Conservation (phyloP, 35 echinoderm and acorn worm species). For the Stichopus chloronotus region DNA sequence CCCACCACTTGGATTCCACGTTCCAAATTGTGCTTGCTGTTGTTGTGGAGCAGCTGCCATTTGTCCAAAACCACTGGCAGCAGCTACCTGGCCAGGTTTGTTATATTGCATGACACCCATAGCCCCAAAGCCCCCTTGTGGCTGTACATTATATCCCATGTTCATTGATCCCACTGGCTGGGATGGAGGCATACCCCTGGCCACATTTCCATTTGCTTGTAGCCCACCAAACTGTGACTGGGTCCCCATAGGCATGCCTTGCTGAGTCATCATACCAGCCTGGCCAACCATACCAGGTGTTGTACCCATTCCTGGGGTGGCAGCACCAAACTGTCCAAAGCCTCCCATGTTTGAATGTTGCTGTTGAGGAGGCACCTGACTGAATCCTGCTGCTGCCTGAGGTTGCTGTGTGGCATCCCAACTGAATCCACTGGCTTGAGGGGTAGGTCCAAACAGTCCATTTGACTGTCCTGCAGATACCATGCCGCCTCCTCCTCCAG, state of each 20-base stretch:
- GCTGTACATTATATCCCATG: constrained; percentile 43
- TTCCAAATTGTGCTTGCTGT: constrained; percentile 11
- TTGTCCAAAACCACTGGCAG: constrained; percentile 11
- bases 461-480: constrained; percentile 1
- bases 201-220: constrained; percentile 20
- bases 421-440: constrained; percentile 5
- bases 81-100: constrained; percentile 19
- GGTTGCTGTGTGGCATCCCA: constrained; percentile 13
- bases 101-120: constrained; percentile 34
- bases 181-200: neutral
- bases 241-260: constrained; percentile 17
- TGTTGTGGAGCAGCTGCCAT: neutral
- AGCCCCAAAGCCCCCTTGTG: constrained; percentile 28
- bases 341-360: neutral
- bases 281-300: neutral
- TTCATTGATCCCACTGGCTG: constrained; percentile 7
- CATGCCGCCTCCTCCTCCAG: neutral
- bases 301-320: neutral
- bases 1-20: constrained; percentile 29
- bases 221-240: constrained; percentile 1
- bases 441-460: constrained; percentile 5
- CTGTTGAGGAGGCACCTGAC: constrained; percentile 7
- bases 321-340: constrained; percentile 35
- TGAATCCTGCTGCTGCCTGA: constrained; percentile 13
- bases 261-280: constrained; percentile 19